phyloP scores from a whole-genome alignment of 2,113 vertebrate genomes.

The Etheostoma spectabile region DNA sequence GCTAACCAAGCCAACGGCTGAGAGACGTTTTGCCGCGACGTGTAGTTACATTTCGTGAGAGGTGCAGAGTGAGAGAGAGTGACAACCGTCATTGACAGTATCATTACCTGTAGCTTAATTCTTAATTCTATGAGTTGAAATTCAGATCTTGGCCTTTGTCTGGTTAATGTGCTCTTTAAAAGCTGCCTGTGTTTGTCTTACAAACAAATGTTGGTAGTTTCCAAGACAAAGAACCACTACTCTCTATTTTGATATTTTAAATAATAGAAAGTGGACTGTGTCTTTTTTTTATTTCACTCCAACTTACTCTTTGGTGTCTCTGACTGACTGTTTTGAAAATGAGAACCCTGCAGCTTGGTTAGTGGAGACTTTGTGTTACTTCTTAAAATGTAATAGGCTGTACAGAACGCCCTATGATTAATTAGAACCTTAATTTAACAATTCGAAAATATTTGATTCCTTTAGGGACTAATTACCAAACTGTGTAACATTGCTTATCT shows the following conservation, averaged over 20 bases:
- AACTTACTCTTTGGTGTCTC: conserved; percentile 22
- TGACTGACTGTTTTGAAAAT: conserved; percentile 31
- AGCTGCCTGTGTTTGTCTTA: not conserved
- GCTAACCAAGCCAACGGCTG: too few relatives aligned
- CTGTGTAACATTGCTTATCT: not conserved
- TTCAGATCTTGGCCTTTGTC: not conserved
- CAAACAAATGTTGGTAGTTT: not conserved
- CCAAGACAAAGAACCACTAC: not conserved
- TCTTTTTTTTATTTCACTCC: conserved; percentile 13
- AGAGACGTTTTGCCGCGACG: too few relatives aligned
- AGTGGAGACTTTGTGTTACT: conserved; percentile 6
- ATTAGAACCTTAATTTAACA: not conserved
- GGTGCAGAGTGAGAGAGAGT: too few relatives aligned
- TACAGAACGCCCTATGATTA: not conserved
- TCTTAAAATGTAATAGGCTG: not conserved
- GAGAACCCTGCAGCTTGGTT: conserved; percentile 13
- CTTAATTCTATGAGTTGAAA: not conserved
- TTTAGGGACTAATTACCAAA: not conserved
- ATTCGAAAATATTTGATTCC: not conserved
- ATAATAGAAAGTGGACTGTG: conserved; percentile 11
- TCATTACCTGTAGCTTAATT: not conserved
- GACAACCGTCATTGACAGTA: not conserved
- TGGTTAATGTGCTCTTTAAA: not conserved
- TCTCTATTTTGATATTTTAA: not conserved
- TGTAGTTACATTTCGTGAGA: too few relatives aligned